Evolutionary conservation across 2,888 invertebrate species (phyloP).

Genomic region (Drosophila kanekoi): DNA sequence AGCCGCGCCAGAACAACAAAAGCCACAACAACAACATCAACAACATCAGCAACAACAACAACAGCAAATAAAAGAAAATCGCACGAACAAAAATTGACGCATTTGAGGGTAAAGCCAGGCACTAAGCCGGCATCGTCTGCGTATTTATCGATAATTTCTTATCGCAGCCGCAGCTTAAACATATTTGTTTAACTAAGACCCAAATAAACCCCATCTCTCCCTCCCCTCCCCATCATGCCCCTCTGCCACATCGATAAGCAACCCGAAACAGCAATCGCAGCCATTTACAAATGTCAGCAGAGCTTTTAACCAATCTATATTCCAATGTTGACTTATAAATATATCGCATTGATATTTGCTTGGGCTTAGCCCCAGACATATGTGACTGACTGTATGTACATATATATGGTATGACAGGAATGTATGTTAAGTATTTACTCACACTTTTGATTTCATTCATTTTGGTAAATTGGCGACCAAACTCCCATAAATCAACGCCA

Average conservation of each 20-base stretch:
- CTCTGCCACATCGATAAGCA: background rate
- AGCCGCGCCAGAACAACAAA: constrained; percentile 39
- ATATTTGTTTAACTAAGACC: constrained; percentile 60
- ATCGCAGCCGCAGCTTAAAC: constrained; percentile 56
- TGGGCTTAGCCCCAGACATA: constrained; percentile 13
- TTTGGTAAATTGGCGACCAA: constrained; percentile 93
- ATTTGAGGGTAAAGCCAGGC: constrained; percentile 56
- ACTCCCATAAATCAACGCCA: constrained; percentile 95
- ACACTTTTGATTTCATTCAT: constrained; percentile 95
- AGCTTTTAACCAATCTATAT: constrained; percentile 33
- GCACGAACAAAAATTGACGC: constrained; percentile 45
- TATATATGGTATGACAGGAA: background rate
- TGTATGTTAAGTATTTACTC: constrained; percentile 85
- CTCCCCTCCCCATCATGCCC: background rate
- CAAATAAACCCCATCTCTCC: constrained; percentile 9
- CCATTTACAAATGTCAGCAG: constrained; percentile 58
- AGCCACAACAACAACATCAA: constrained; percentile 32
- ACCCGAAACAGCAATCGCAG: constrained; percentile 39
- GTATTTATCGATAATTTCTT: constrained; percentile 68
- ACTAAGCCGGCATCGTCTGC: constrained; percentile 60
- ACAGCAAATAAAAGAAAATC: constrained; percentile 29
- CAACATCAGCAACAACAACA: constrained; percentile 21
- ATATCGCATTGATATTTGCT: constrained; percentile 23
- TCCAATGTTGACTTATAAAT: constrained; percentile 28
- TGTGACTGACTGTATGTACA: background rate